Evolutionary conservation across 2,113 vertebrate genomes (phyloP).

Genomic region (Synodontis membranacea): DNA sequence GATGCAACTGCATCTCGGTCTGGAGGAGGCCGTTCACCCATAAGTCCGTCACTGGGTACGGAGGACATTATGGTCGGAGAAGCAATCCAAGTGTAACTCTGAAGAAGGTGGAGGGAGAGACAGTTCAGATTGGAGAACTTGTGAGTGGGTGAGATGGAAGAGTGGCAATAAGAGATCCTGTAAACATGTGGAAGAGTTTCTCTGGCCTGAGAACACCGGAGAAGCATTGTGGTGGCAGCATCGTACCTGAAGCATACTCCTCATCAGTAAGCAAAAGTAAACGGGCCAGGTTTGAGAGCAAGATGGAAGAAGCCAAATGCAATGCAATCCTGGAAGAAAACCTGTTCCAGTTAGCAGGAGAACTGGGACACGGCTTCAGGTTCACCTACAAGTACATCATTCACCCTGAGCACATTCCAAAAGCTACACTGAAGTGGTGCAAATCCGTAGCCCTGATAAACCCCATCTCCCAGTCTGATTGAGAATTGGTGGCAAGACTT

Average conservation of each 20-base stretch:
- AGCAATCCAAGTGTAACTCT: not conserved
- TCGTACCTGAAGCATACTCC: not conserved
- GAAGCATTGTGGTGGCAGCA: not conserved
- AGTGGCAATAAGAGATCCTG: not conserved
- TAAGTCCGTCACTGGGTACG: not conserved
- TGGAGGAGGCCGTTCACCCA: not conserved
- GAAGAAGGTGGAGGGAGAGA: not conserved
- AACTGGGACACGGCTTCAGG: not conserved
- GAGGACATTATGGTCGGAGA: not conserved
- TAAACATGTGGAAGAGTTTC: not conserved
- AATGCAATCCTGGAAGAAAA: not conserved
- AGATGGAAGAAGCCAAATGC: not conserved
- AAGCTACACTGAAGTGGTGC: not conserved
- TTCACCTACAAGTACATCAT: not conserved
- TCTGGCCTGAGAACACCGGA: not conserved
- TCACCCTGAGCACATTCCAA: not conserved
- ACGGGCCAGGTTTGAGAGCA: not conserved
- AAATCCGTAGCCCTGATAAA: not conserved
- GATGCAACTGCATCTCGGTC: not conserved
- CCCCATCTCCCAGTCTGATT: not conserved
- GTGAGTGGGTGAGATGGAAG: no score
- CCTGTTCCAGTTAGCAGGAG: not conserved
- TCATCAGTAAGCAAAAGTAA: not conserved
- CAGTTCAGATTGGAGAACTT: not conserved
- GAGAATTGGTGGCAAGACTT: not conserved